Conservation (phyloP, 2,113 vertebrate species). For the Machaerirhynchus nigripectus region DNA sequence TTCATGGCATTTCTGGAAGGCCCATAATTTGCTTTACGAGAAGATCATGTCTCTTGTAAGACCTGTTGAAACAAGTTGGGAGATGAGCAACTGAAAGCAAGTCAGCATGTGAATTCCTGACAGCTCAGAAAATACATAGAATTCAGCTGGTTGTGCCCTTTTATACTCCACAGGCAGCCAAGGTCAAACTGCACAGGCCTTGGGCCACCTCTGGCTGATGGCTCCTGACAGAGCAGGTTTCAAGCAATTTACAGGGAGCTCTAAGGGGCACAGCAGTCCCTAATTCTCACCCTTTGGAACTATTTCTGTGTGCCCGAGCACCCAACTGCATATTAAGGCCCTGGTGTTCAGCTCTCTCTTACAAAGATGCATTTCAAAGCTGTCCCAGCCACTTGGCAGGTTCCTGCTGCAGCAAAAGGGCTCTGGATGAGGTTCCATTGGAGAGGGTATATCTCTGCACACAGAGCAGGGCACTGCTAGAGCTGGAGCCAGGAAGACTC, state of each 20-base stretch:
- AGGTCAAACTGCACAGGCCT: neutral
- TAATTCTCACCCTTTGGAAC: neutral
- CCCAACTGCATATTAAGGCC: neutral
- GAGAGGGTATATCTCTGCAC: neutral
- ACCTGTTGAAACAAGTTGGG: neutral
- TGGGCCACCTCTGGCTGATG: neutral
- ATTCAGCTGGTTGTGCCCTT: neutral
- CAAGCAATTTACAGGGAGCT: neutral
- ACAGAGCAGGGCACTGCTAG: neutral
- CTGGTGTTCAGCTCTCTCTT: neutral
- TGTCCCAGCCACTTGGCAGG: neutral
- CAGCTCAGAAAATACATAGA: neutral
- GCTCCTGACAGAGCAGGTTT: neutral
- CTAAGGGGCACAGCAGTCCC: neutral
- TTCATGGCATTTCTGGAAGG: neutral
- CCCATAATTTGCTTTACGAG: neutral
- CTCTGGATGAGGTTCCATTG: fast-evolving
- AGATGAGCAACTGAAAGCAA: neutral
- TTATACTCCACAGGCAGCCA: neutral
- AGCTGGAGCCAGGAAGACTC: neutral
- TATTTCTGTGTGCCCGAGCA: fast-evolving
- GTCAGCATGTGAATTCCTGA: neutral
- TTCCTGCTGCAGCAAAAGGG: neutral
- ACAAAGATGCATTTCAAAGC: neutral
- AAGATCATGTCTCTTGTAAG: neutral